Base-by-base conservation (phyloP, 2,113 vertebrate species). In the Micronycteris hirsuta region DNA sequence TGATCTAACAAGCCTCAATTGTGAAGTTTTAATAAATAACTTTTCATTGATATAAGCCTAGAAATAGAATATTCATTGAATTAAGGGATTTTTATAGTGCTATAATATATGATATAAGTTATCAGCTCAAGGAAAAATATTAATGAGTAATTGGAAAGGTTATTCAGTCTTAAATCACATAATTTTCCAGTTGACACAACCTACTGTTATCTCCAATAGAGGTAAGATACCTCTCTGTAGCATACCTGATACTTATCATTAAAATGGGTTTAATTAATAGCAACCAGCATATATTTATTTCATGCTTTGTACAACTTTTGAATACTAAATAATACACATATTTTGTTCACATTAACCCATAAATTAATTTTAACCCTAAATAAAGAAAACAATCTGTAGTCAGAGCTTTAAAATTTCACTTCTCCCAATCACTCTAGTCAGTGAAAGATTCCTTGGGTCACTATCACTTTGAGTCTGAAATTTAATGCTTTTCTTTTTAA, bases 151-250 rank as follows among this genome's bases (percentile, higher is more conserved):
- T 78, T 96, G n/a, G 28, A 28, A 41, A 87, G 0, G 6, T 71
- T 4, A 20, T 83, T 89, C 78, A 45, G n/a, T 65, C 41, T 78
- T 92, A 87, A 86, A 89, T 92, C 41, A 83, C 6, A 47, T 67
- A 71, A 93, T 89, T 96, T 91, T 97, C 45, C 52, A 96, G 9
- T 70, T 84, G 41, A 73, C 24, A 68, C 26, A 71, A 77, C 19
- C 33, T 36, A 54, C 24, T 93, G 20, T 49, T 76, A 54, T 38
- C 43, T 58, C 16, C 43, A 82, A 22, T 13, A 71, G 26, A 87
- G 26, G 45, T 80, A 76, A 24, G 10, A 52, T 3, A 38, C 28
- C 45, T 5, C 14, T 68, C 17, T 78, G 41, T 1, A 67, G 22
- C 28, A 61, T 52, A 70, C 47, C 26, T 83, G 67, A 22, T 89